Evolutionary conservation across 2,113 vertebrate species (phyloP).

Genomic region (Rhagologus leucostigma): DNA sequence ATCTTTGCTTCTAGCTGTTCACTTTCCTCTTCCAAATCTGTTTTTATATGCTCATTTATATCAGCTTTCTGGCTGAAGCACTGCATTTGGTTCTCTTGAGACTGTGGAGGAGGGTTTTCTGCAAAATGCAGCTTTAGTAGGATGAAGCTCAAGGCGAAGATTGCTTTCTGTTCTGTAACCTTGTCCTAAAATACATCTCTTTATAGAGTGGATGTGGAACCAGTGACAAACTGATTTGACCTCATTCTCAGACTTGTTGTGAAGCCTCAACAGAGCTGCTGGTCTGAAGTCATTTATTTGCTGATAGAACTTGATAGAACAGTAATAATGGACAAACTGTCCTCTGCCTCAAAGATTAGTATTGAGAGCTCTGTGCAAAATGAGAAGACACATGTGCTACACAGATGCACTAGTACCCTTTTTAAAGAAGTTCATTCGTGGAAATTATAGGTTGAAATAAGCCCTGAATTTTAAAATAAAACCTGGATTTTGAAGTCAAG

Average conservation of each 20-base stretch:
- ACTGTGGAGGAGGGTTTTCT: not conserved
- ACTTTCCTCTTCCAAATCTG: not conserved
- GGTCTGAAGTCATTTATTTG: not conserved
- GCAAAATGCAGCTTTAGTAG: not conserved
- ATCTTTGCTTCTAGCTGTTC: not conserved
- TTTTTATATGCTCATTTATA: not conserved
- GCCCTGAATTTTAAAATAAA: not conserved
- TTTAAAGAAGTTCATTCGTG: not conserved
- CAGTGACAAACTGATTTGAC: not conserved
- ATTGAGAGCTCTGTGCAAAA: not conserved
- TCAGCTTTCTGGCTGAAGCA: not conserved
- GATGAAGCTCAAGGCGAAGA: not conserved
- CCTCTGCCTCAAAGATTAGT: not conserved
- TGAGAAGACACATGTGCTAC: not conserved
- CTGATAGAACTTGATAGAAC: not conserved
- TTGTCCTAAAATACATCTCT: not conserved
- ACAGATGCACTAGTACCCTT: not conserved
- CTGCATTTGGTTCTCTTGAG: not conserved
- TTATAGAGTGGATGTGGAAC: not conserved
- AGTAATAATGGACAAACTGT: not conserved
- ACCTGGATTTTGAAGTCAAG: not conserved
- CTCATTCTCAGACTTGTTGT: not conserved
- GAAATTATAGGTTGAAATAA: not conserved
- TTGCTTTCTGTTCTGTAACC: not conserved
- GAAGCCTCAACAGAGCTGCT: not conserved